Evolutionary conservation across 2,797 vertebrate species (phyloP).

Genomic region (Pangasius mekongensis): DNA sequence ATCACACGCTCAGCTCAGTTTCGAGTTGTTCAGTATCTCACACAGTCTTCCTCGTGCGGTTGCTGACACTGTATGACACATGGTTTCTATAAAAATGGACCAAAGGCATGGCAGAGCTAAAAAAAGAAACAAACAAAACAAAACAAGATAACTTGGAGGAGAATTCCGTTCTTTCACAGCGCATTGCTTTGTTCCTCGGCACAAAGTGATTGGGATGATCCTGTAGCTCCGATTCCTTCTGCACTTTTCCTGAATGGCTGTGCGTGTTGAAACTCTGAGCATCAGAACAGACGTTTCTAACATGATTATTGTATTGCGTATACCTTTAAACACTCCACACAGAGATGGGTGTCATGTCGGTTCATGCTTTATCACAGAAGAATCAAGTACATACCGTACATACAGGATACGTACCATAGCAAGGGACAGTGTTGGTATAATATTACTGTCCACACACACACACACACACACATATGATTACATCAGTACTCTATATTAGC

Average conservation of each 20-base stretch:
- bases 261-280: background rate
- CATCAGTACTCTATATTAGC: slow-evolving; percentile 39
- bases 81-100: background rate
- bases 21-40: background rate
- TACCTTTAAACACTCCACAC: background rate
- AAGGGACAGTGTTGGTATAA: background rate
- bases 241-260: background rate
- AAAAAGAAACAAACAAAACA: background rate
- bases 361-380: background rate
- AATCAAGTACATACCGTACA: background rate
- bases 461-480: slow-evolving; percentile 28
- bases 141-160: background rate
- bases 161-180: background rate
- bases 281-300: background rate
- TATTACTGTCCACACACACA: background rate
- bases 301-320: background rate
- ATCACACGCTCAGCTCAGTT: background rate
- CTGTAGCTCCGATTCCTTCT: background rate
- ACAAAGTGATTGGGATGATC: background rate
- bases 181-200: background rate
- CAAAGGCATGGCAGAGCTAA: background rate
- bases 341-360: background rate
- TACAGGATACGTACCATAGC: background rate
- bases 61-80: background rate
- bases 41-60: background rate